Conservation (phyloP, 2,113 vertebrate species). For the Rhinoderma darwinii region DNA sequence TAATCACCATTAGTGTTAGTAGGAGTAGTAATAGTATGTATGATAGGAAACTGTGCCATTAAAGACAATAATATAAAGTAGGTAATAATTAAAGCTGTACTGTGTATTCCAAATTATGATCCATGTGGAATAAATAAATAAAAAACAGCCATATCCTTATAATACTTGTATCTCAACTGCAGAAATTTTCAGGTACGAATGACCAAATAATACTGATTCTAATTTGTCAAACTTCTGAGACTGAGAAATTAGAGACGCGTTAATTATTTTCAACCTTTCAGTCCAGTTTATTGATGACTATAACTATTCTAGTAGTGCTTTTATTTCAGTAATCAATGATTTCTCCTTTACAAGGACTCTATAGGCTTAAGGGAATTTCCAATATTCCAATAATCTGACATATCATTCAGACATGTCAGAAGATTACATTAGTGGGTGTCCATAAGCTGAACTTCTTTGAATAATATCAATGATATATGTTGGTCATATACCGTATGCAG, state of each 20-base stretch:
- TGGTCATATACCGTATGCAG: too few relatives aligned
- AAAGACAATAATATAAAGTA: neutral
- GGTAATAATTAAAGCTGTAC: neutral
- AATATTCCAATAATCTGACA: neutral
- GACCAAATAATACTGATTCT: neutral
- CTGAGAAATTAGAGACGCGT: neutral
- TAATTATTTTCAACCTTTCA: neutral
- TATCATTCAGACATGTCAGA: neutral
- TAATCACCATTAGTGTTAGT: too few relatives aligned
- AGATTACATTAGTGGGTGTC: neutral
- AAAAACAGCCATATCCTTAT: too few relatives aligned
- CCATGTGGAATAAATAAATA: too few relatives aligned
- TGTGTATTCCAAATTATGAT: too few relatives aligned
- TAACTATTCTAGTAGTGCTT: neutral
- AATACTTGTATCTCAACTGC: too few relatives aligned
- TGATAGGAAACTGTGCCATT: neutral
- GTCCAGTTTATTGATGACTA: neutral
- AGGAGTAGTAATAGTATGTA: too few relatives aligned
- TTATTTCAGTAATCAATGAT: neutral
- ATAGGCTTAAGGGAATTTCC: neutral
- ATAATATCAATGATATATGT: too few relatives aligned
- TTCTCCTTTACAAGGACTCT: neutral
- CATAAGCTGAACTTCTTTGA: too few relatives aligned
- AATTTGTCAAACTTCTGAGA: neutral
- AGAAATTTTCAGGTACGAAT: too few relatives aligned